These are phyloP conservation scores for Melanostoma mellinum DNA, from an alignment of 2,888 invertebrate species.

Conservation along the genomic window DNA sequence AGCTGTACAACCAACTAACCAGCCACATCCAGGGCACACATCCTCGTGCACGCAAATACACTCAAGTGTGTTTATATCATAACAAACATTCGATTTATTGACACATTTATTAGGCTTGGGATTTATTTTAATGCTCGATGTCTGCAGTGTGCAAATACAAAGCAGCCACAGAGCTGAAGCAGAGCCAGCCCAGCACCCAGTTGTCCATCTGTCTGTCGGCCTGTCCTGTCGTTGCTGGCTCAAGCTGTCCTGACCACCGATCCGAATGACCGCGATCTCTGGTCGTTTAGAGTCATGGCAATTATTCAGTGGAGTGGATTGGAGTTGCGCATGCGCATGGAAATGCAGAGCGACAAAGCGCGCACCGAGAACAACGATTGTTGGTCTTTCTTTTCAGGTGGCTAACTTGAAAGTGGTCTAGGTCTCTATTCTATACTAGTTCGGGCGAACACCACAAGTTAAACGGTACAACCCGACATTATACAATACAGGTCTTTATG, in stretches of 20 bases:
- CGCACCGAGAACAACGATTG: conserved; percentile 3
- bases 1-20: conserved; percentile 41
- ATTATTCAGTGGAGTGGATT: conserved; percentile 64
- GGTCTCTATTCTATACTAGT: conserved; percentile 34
- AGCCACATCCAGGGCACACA: not conserved
- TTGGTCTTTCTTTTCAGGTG: conserved; percentile 10
- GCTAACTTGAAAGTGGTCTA: conserved; percentile 20
- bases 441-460: conserved; percentile 44
- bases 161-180: too few species aligned
- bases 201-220: conserved; percentile 55
- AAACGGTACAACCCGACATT: conserved; percentile 65
- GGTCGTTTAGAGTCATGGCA: conserved; percentile 69
- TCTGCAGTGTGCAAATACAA: conserved; percentile 11
- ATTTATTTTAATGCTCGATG: conserved; percentile 46
- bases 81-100: conserved; percentile 72
- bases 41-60: conserved; percentile 45
- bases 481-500: conserved; percentile 61
- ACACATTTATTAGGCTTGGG: conserved; percentile 69
- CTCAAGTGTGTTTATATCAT: conserved; percentile 65
- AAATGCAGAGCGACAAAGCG: conserved; percentile 23
- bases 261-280: conserved; percentile 40
- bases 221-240: conserved; percentile 9
- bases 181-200: conserved; percentile 43
- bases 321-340: conserved; percentile 35
- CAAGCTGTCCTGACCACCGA: conserved; percentile 29